Base-by-base conservation (phyloP, 30 jellyfish, hydroid and myxozoan species). In the Hydractinia echinata region DNA sequence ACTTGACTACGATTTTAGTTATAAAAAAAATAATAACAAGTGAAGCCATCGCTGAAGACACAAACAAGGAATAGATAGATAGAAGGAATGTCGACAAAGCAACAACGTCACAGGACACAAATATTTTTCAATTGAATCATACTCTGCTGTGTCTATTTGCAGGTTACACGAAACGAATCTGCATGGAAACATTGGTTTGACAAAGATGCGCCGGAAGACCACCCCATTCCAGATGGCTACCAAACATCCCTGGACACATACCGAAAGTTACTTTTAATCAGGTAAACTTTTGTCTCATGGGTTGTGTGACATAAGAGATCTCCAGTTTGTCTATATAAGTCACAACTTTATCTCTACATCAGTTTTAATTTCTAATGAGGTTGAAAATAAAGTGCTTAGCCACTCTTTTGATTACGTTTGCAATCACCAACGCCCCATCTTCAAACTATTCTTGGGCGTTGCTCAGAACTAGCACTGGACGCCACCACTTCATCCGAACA, bases 151-250 rank as follows among this genome's bases (percentile, higher is more conserved):
- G 44, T 52, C 51, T 72, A 8, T 68, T 44, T 72, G 66, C 66
- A 91, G 97, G 96, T 91, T 30, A 85, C 94, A 60, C 83, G 96
- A 50, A 86, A 86, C 61, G 97, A 91, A 67, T 55, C 91, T 10
- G 94, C 90, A 9, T 91, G 97, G 97, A 78, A 82, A 55, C 49
- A 56, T 18, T 91, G 97, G 97, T 91, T 86, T 66, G 97, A 91
- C 73, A 86, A 86, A 70, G 97, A 91, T 79, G 87, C 95, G 9
- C 97, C 97, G 7, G 97, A 91, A 79, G 97, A 91, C 30, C 88
- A 86, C 73, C 91, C 91, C 1, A 66, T 91, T 4, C 97, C 97
- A 5, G 97, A 91, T 79, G 97, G 97, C 16, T 91, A 91, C 79
- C 91, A 91, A 10, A 15, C 76, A 5, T 91, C 97, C n/a, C 91